Evolutionary conservation across 1,140 invertebrate species (phyloP).

Genomic region (Drosophila nannoptera): DNA sequence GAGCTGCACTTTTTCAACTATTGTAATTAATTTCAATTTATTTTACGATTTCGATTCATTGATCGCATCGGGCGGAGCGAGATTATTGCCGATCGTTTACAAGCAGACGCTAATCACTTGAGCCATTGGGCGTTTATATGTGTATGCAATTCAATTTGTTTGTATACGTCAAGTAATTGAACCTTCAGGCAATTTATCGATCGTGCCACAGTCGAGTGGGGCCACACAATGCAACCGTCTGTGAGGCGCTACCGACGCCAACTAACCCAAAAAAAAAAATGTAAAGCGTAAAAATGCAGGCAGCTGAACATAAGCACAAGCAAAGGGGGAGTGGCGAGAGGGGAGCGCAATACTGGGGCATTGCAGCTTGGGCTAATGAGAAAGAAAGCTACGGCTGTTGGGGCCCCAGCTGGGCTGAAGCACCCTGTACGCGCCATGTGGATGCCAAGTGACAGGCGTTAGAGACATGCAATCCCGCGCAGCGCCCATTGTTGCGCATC

Average conservation of each 20-base stretch:
- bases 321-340: background rate
- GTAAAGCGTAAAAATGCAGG: conserved; percentile 29
- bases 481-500: conserved; percentile 68
- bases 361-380: conserved; percentile 27
- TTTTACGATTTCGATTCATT: background rate
- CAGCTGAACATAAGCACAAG: background rate
- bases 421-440: conserved; percentile 36
- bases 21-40: background rate
- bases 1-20: background rate
- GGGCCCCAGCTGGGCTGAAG: background rate
- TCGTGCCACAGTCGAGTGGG: conserved; percentile 14
- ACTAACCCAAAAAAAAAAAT: conserved; percentile 40
- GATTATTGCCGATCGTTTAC: conserved; percentile 1
- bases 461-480: conserved; percentile 58
- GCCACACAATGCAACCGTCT: conserved; percentile 32
- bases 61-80: background rate
- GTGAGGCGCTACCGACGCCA: conserved; percentile 22
- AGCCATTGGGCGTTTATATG: conserved; percentile 7
- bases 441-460: conserved; percentile 53
- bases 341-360: conserved; percentile 27
- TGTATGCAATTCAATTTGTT: conserved; percentile 26
- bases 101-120: background rate
- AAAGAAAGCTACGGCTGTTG: conserved; percentile 25
- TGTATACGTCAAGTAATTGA: conserved; percentile 20
- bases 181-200: conserved; percentile 12